A percentile compares a stretch with the other conserved stretches of the same genome.
phyloP scores from a whole-genome alignment of 2,888 invertebrate genomes.

The Psylliodes chrysocephalus region DNA sequence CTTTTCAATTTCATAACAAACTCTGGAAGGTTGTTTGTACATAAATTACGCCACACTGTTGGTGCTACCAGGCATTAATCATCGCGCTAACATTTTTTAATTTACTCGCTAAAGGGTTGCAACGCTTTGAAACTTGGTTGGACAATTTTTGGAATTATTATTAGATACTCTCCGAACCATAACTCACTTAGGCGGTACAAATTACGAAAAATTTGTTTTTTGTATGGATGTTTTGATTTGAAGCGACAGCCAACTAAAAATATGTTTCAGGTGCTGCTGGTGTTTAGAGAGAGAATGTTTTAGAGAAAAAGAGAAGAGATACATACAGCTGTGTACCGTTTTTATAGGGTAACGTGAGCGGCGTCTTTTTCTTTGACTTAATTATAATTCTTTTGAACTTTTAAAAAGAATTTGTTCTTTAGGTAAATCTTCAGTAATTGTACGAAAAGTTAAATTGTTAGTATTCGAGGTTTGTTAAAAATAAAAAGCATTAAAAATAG shows the following conservation, averaged over 20 bases:
- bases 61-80: conserved; percentile 33
- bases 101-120: conserved; percentile 33
- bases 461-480: too few species aligned
- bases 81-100: conserved; percentile 32
- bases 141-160: conserved; percentile 29
- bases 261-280: too few species aligned
- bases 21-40: conserved; percentile 27
- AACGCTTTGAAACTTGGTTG: conserved; percentile 28
- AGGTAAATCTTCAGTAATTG: too few species aligned
- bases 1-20: conserved; percentile 31
- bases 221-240: not conserved
- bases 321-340: too few species aligned
- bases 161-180: conserved; percentile 24
- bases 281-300: too few species aligned
- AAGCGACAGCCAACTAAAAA: not conserved
- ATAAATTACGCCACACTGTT: conserved; percentile 32
- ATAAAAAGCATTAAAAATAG: too few species aligned
- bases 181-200: conserved; percentile 17
- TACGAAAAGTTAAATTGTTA: too few species aligned
- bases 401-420: too few species aligned
- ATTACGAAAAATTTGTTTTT: conserved; percentile 11
- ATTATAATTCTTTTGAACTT: too few species aligned
- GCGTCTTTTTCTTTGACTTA: too few species aligned
- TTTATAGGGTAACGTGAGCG: too few species aligned
- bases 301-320: too few species aligned